phyloP scores from a whole-genome alignment of 2,797 vertebrate species.

The Chromobotia macracanthus region DNA sequence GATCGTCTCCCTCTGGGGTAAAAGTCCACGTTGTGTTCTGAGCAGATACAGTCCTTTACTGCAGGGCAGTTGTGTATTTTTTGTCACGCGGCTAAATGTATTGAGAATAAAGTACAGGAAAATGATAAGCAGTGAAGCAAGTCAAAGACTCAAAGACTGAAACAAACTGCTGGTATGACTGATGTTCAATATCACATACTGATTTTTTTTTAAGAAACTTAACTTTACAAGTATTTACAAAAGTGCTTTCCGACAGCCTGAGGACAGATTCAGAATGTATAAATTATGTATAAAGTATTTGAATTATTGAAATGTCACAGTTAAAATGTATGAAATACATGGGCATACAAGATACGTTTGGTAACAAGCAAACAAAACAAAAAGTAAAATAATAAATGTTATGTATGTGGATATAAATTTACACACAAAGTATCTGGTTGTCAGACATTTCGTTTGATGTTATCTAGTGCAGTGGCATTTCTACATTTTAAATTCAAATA shows the following conservation, averaged over 20 bases:
- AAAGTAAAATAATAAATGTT: too few species aligned
- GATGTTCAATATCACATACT: background rate
- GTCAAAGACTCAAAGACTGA: too few species aligned
- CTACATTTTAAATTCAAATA: background rate
- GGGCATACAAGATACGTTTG: background rate
- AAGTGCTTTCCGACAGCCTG: background rate
- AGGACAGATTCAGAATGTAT: too few species aligned
- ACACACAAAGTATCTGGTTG: too few species aligned
- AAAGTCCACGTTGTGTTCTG: constrained; percentile 1
- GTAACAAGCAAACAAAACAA: too few species aligned
- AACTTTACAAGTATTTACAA: background rate
- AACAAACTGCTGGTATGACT: background rate
- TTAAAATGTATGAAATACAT: too few species aligned
- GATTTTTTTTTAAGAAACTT: background rate
- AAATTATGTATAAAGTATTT: too few species aligned
- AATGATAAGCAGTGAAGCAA: too few species aligned
- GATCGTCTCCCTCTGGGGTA: background rate
- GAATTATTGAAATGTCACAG: background rate
- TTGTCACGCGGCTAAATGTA: background rate
- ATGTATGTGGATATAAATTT: too few species aligned
- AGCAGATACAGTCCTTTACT: background rate
- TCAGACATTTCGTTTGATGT: too few species aligned
- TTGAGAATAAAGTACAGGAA: too few species aligned
- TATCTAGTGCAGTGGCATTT: background rate
- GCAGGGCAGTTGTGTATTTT: background rate